A percentile compares a stretch with the other conserved stretches of the same genome.
These are phyloP conservation scores for Radopholus similis DNA, from an alignment of 1,140 invertebrate species.

Conservation along the genomic window DNA sequence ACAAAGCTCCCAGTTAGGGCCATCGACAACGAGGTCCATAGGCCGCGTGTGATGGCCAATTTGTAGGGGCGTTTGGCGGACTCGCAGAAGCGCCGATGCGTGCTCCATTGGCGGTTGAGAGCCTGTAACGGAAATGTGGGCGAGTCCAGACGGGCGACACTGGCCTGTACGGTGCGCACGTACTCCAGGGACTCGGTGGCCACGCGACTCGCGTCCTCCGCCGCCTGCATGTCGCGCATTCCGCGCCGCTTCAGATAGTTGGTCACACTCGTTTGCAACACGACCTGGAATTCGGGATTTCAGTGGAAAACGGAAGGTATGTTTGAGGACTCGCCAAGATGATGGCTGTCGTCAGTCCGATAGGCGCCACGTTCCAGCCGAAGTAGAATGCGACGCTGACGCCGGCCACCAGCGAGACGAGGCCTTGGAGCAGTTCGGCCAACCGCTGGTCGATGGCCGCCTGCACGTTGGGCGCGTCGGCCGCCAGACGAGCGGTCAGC, in stretches of 20 bases:
- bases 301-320: no score
- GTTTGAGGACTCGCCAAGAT: no score
- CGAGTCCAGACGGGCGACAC: no score
- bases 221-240: slow-evolving; percentile 35
- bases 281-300: no score
- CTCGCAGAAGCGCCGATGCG: slow-evolving; percentile 33
- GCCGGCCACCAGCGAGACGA: slow-evolving; percentile 61
- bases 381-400: slow-evolving; percentile 61
- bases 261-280: slow-evolving; percentile 32
- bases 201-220: slow-evolving; percentile 33
- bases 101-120: slow-evolving; percentile 34
- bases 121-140: no score
- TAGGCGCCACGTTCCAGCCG: slow-evolving; percentile 58
- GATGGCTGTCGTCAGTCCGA: slow-evolving; percentile 40
- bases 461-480: slow-evolving; percentile 65
- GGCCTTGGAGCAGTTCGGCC: slow-evolving; percentile 61
- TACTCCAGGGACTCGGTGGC: slow-evolving; percentile 51
- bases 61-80: slow-evolving; percentile 32
- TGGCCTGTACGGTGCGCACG: slow-evolving; percentile 52
- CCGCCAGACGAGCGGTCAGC: slow-evolving; percentile 63
- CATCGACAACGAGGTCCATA: slow-evolving; percentile 48
- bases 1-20: slow-evolving; percentile 40
- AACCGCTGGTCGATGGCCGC: slow-evolving; percentile 63
- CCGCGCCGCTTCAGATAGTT: slow-evolving; percentile 50
- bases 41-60: slow-evolving; percentile 42